Evolutionary conservation across 2,797 vertebrate species (phyloP).

Genomic region (Ciconia nigra): DNA sequence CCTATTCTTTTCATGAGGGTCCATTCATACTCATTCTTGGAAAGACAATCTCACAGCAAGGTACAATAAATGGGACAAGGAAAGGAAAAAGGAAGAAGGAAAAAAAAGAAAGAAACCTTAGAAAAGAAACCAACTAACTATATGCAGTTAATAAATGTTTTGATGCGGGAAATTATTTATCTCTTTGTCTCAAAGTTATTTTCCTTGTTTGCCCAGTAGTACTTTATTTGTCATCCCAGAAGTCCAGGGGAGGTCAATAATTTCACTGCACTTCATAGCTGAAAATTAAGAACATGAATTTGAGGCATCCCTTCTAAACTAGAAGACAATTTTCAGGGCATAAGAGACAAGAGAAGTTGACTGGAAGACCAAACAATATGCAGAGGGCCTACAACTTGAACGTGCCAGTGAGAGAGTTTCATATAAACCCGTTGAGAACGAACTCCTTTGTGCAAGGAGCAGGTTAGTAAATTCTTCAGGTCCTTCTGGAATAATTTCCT

Average conservation of each 20-base stretch:
- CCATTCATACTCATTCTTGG: not conserved
- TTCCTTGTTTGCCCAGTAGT: not conserved
- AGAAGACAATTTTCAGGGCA: not conserved
- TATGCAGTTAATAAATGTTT: conserved; percentile 9
- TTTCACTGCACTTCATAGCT: not conserved
- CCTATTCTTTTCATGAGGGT: not conserved
- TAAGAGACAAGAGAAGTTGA: not conserved
- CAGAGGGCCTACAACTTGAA: not conserved
- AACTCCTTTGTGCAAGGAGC: not conserved
- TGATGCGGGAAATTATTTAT: not conserved
- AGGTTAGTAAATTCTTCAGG: not conserved
- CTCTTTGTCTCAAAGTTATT: not conserved
- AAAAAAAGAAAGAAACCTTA: not conserved
- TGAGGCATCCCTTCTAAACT: not conserved
- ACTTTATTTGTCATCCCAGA: not conserved
- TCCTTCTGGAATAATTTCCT: not conserved
- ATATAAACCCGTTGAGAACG: not conserved
- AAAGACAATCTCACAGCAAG: not conserved
- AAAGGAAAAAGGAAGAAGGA: not conserved
- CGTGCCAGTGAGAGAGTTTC: not conserved
- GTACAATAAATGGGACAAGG: not conserved
- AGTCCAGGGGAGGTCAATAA: not conserved
- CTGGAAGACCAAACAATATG: not conserved
- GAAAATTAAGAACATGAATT: not conserved
- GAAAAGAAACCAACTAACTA: not conserved